Conservation (phyloP, 2,113 vertebrate genomes). For the Pollimyrus isidori region DNA sequence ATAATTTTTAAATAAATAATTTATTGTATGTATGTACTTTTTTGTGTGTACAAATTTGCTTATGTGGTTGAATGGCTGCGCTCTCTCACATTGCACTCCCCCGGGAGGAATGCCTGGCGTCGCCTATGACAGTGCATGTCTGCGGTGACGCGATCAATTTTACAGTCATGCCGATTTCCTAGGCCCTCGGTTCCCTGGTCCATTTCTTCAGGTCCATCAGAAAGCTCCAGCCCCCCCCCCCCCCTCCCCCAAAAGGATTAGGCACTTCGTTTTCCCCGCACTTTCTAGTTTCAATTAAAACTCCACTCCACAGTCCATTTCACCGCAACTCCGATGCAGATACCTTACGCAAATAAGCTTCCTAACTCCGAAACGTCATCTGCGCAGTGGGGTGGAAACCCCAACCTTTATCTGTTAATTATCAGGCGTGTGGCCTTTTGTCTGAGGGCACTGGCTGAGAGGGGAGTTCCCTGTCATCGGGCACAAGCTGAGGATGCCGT, state of each 20-base stretch:
- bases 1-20: too few relatives aligned
- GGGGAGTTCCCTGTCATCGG: not conserved
- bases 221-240: not conserved
- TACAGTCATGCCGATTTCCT: too few relatives aligned
- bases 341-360: conserved; percentile 15
- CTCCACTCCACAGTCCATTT: conserved; percentile 13
- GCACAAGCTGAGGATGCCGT: not conserved
- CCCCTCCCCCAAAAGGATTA: not conserved
- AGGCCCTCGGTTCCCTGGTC: not conserved
- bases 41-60: too few relatives aligned
- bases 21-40: too few relatives aligned
- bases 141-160: not conserved
- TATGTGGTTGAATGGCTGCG: not conserved
- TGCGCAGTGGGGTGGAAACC: too few relatives aligned
- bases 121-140: not conserved
- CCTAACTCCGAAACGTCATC: not conserved
- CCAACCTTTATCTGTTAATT: not conserved
- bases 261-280: not conserved
- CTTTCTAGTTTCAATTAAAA: conserved; percentile 18
- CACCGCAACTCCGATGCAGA: not conserved
- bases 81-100: not conserved
- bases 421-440: not conserved
- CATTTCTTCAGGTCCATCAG: not conserved
- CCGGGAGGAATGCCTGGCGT: not conserved
- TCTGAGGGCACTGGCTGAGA: conserved; percentile 19